These are phyloP conservation scores for Leiothrix lutea DNA, from an alignment of 2,113 vertebrate species.

Conservation along the genomic window DNA sequence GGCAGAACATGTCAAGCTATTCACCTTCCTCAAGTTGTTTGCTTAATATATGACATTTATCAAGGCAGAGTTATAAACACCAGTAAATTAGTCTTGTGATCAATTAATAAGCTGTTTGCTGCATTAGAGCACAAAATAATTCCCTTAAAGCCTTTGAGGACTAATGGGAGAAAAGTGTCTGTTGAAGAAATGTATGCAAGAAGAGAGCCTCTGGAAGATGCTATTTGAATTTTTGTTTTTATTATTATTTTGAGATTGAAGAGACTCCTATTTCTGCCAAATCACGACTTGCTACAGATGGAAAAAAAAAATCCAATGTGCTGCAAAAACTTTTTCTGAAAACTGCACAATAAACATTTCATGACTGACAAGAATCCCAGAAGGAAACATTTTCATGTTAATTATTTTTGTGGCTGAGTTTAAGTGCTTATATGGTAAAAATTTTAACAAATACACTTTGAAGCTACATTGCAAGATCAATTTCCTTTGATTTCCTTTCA, in stretches of 20 bases:
- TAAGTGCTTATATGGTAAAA: neutral
- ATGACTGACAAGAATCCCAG: neutral
- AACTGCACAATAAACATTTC: neutral
- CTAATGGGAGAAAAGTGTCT: neutral
- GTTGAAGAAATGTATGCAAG: fast-evolving
- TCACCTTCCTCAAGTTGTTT: neutral
- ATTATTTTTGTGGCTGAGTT: neutral
- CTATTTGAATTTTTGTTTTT: neutral
- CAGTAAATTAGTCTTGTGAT: neutral
- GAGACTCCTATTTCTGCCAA: neutral
- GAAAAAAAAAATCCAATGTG: neutral
- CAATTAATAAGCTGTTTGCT: neutral
- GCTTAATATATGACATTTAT: neutral
- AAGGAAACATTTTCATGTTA: neutral
- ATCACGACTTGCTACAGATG: neutral
- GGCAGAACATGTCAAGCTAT: neutral
- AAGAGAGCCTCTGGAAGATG: neutral
- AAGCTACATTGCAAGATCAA: neutral
- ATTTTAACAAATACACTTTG: neutral
- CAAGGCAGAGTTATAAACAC: neutral
- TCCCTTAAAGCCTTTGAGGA: neutral
- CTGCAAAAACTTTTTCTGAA: neutral
- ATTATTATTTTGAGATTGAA: neutral
- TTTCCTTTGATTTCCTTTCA: too few species aligned
- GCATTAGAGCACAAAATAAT: neutral